Percentiles rank a stretch among this genome's conserved stretches.
phyloP scores from a whole-genome alignment of 1,140 invertebrate genomes.

The Yoshiicerus persimilis region DNA sequence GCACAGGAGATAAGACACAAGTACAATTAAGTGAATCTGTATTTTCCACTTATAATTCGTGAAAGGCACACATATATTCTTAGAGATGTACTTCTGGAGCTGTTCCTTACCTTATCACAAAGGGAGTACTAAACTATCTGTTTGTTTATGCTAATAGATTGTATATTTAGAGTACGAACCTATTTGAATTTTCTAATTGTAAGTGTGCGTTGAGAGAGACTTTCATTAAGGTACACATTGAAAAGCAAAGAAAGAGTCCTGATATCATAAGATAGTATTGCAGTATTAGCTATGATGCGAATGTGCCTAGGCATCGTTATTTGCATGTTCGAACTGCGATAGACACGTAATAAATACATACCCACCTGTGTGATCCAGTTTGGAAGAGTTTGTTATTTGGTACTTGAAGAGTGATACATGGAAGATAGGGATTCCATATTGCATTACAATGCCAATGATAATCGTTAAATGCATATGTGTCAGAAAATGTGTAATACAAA shows the following conservation, averaged over 20 bases:
- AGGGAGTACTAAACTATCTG: neutral
- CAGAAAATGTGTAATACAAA: constrained; percentile 21
- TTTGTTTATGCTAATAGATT: neutral
- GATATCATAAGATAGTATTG: neutral
- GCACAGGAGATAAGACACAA: neutral
- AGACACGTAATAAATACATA: no score
- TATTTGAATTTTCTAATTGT: neutral
- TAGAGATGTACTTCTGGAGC: neutral
- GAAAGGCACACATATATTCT: neutral
- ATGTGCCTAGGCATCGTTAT: no score
- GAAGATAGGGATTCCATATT: neutral
- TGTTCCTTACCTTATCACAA: neutral
- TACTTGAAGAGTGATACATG: neutral
- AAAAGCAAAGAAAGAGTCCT: neutral
- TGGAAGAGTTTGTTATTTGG: neutral
- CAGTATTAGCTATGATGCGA: no score
- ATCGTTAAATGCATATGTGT: constrained; percentile 14
- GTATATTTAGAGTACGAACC: neutral
- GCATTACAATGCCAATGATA: neutral
- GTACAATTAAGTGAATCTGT: neutral
- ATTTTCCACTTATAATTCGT: neutral
- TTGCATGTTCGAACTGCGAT: no score
- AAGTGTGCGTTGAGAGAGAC: neutral
- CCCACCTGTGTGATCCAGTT: neutral
- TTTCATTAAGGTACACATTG: neutral